Base-by-base conservation (phyloP, 2,797 vertebrate species). In the Pogonophryne albipinna region DNA sequence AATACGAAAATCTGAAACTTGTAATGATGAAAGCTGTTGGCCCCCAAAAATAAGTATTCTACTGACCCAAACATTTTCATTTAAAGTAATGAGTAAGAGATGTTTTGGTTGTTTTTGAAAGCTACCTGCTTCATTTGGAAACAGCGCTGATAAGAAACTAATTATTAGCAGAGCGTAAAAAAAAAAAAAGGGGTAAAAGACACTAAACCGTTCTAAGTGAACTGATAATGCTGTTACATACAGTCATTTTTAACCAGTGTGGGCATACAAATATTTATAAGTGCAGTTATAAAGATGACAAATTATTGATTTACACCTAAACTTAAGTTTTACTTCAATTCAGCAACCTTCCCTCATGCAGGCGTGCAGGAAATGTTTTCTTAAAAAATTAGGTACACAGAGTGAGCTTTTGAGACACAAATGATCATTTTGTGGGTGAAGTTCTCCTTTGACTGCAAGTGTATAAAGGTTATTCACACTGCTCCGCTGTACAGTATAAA, bases 401-500 rank as follows among this genome's bases (percentile, higher is more conserved):
- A 8, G 34, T 38, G 34, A 38, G 34, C 34, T 2, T 38, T 38
- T 38, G 34, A 9, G 6, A 38, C 34, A 34, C 34, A 6, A 7
- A 34, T 7, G 34, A 34, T 34, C 34, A 34, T 34, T 34, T 34
- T 34, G 34, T 34, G 34, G 7, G 6, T 38, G 1, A 7, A 8
- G 46, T 47, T 16, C 46, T 17, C 8, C 11, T 44, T 45, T 15
- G 38, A 20, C 16, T 14, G 16, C 45, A 31, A 16, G 71, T 62
- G 44, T 13, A 9, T n/a, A 4, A 66, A 42, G 20, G 14, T 59
- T 34, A 55, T 71, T 68, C 50, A 56, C n/a, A 44, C 38, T 51
- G 0, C 42, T 1, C 51, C 50, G 0, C 38, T 0, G n/a, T 44
- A 10, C 4, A 44, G 42, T 27, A 17, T 16, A 17, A 38, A 20